phyloP scores from a whole-genome alignment of 1,140 invertebrate species.

The Dendroctonus valens region DNA sequence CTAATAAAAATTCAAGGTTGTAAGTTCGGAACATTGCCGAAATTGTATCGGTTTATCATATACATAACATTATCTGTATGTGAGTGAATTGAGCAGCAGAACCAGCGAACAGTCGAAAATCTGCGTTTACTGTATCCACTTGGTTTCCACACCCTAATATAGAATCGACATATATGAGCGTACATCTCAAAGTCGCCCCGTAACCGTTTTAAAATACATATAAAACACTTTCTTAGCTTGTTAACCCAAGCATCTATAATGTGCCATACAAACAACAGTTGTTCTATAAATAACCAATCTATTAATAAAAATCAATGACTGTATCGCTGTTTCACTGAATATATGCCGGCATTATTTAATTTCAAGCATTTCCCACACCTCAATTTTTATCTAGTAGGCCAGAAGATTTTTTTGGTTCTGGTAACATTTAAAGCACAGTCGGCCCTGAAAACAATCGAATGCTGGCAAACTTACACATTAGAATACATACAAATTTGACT shows the following conservation, averaged over 20 bases:
- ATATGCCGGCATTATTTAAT: constrained; percentile 9
- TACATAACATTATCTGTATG: background rate
- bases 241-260: constrained; percentile 28
- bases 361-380: background rate
- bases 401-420: too few relatives aligned
- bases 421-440: too few relatives aligned
- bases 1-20: constrained; percentile 8
- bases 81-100: background rate
- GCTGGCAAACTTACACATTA: too few relatives aligned
- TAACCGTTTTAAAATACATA: constrained; percentile 11
- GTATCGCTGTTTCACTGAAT: constrained; percentile 16
- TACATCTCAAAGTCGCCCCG: background rate
- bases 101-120: background rate
- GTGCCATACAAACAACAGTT: constrained; percentile 29
- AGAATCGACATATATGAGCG: too few relatives aligned
- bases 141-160: too few relatives aligned
- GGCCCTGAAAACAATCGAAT: too few relatives aligned
- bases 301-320: constrained; percentile 36
- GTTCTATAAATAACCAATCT: constrained; percentile 32
- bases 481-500: too few relatives aligned
- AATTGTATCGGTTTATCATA: background rate
- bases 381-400: too few relatives aligned
- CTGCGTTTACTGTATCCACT: too few relatives aligned
- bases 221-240: constrained; percentile 27
- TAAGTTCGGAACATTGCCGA: background rate